Evolutionary conservation across 2,888 invertebrate genomes (phyloP).

Genomic region (Pyrocoelia pectoralis): DNA sequence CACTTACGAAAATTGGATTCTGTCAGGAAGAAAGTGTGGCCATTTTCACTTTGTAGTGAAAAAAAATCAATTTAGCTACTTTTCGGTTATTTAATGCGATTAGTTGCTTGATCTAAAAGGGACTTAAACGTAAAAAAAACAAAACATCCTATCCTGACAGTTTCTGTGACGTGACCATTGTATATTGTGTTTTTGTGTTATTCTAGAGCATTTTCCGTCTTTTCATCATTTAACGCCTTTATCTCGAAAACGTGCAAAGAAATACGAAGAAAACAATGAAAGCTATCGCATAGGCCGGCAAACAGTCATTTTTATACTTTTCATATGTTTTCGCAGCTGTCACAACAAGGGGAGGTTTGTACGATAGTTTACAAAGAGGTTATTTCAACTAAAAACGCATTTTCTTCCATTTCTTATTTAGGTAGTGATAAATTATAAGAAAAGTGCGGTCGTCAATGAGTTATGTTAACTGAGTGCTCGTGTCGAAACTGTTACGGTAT

Average conservation of each 20-base stretch:
- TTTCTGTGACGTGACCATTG: constrained; percentile 10
- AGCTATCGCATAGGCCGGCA: constrained; percentile 38
- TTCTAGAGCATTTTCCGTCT: constrained; percentile 22
- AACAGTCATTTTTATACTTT: constrained; percentile 39
- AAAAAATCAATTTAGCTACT: background rate
- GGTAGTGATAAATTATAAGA: constrained; percentile 45
- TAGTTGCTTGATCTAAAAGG: constrained; percentile 18
- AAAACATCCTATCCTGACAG: constrained; percentile 14
- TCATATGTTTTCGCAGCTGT: constrained; percentile 45
- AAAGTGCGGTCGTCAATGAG: constrained; percentile 39
- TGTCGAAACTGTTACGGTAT: constrained; percentile 39
- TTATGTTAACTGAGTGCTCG: constrained; percentile 45
- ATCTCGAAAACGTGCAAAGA: constrained; percentile 17
- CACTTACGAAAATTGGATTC: too few species aligned
- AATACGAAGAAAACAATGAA: constrained; percentile 32
- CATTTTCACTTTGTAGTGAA: background rate
- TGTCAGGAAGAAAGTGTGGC: background rate
- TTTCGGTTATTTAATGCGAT: background rate
- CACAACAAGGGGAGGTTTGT: constrained; percentile 42
- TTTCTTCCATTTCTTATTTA: constrained; percentile 37
- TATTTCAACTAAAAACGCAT: constrained; percentile 43
- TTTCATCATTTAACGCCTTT: constrained; percentile 24
- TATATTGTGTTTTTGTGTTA: constrained; percentile 24
- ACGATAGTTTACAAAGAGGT: constrained; percentile 48
- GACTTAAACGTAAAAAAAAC: constrained; percentile 19